Evolutionary conservation across 2,113 vertebrate species (phyloP).

Genomic region (Candoia aspera): DNA sequence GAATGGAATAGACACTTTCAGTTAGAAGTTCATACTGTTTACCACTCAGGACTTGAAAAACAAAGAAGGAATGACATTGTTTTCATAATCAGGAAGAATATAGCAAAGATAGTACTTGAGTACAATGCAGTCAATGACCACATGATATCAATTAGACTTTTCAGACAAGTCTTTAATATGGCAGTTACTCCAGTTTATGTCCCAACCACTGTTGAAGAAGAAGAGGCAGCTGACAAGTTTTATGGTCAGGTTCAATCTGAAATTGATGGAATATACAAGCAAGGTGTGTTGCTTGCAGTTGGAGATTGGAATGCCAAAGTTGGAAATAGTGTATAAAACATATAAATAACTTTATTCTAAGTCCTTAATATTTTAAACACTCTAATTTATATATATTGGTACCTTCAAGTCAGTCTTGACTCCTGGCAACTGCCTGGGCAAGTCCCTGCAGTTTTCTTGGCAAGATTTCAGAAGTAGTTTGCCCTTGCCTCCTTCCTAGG

Average conservation of each 20-base stretch:
- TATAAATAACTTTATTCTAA: background rate
- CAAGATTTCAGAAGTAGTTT: background rate
- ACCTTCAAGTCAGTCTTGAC: background rate
- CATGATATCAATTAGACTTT: background rate
- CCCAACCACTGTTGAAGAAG: background rate
- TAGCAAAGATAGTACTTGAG: background rate
- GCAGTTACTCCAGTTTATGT: background rate
- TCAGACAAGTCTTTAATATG: background rate
- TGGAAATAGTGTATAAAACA: background rate
- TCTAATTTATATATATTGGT: too few species aligned
- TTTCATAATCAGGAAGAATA: background rate
- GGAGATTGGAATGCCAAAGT: background rate
- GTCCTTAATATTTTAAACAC: background rate
- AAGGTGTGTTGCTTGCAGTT: background rate
- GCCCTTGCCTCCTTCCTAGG: background rate
- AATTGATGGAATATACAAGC: background rate
- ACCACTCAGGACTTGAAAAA: background rate
- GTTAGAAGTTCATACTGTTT: background rate
- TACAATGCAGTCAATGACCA: background rate
- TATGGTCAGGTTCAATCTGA: background rate
- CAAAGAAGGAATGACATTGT: background rate
- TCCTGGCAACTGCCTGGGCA: background rate
- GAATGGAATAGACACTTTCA: background rate
- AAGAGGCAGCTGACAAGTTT: background rate
- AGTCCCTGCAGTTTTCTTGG: background rate